Evolutionary conservation across 1,140 invertebrate genomes (phyloP).

Genomic region (Rhagoletis zephyria): DNA sequence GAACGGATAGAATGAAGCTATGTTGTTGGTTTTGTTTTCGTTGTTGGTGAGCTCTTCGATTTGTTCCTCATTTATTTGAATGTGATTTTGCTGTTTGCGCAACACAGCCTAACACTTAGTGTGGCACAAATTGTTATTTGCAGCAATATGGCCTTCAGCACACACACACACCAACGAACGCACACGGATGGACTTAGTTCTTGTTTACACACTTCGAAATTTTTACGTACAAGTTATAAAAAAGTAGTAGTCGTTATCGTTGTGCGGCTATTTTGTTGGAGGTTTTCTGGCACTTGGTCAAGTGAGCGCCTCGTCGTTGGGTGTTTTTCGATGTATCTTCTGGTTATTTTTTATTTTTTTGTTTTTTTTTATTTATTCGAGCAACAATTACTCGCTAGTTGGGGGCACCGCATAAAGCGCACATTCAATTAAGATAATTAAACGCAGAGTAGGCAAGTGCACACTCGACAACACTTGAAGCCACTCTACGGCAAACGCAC

Average conservation of each 20-base stretch:
- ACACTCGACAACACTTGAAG: background rate
- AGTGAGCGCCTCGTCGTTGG: no score
- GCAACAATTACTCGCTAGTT: background rate
- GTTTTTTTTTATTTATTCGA: background rate
- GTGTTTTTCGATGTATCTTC: background rate
- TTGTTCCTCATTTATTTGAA: background rate
- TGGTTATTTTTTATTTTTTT: slow-evolving; percentile 1
- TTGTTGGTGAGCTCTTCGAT: background rate
- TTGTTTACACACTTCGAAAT: background rate
- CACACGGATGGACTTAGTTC: no score
- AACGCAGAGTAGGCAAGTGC: no score
- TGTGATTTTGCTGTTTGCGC: background rate
- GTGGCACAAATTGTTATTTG: background rate
- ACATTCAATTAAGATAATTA: background rate
- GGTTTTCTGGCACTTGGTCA: background rate
- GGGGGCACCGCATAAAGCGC: background rate
- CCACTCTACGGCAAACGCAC: background rate
- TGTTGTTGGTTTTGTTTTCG: background rate
- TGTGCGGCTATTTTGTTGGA: background rate
- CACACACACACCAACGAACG: background rate
- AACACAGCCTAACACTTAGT: background rate
- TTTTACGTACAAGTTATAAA: background rate
- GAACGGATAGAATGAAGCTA: background rate
- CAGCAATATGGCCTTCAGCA: slow-evolving; percentile 12
- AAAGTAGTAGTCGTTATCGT: background rate